Percentiles rank a stretch among this genome's conserved stretches.
Evolutionary conservation across 2,113 vertebrate species (phyloP).

Genomic region (Rhadina sibilatrix): DNA sequence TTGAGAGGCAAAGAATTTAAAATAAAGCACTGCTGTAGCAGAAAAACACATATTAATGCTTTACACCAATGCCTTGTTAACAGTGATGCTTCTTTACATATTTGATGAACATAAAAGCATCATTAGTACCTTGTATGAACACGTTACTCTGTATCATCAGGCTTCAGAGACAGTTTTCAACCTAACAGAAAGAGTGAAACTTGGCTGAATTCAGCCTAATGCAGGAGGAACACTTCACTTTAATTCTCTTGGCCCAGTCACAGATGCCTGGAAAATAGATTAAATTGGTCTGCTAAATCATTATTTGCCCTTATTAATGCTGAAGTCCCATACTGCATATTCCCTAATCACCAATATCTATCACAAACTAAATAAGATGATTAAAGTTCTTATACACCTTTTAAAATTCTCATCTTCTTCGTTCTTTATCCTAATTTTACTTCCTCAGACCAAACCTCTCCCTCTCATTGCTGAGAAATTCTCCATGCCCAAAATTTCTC

Average conservation of each 20-base stretch:
- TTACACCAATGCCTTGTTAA: neutral
- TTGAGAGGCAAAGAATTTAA: neutral
- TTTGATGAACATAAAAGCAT: neutral
- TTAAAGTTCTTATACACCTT: neutral
- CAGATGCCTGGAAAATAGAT: neutral
- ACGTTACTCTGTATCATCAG: neutral
- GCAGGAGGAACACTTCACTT: neutral
- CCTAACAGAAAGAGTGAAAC: neutral
- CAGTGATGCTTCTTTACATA: neutral
- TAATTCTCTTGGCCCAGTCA: neutral
- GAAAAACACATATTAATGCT: neutral
- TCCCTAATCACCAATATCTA: neutral
- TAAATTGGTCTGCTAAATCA: neutral
- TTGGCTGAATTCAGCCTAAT: neutral
- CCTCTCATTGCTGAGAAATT: neutral
- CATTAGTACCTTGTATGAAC: neutral
- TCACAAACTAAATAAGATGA: neutral
- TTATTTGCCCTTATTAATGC: neutral
- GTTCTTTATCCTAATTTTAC: neutral
- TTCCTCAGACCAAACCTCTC: neutral
- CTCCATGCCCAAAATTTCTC: neutral
- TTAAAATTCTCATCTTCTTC: neutral
- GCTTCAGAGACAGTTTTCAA: neutral
- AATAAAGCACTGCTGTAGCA: neutral
- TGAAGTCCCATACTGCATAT: neutral